Evolutionary conservation across 2,888 invertebrate species (phyloP).

Genomic region (Idaea dimidiata): DNA sequence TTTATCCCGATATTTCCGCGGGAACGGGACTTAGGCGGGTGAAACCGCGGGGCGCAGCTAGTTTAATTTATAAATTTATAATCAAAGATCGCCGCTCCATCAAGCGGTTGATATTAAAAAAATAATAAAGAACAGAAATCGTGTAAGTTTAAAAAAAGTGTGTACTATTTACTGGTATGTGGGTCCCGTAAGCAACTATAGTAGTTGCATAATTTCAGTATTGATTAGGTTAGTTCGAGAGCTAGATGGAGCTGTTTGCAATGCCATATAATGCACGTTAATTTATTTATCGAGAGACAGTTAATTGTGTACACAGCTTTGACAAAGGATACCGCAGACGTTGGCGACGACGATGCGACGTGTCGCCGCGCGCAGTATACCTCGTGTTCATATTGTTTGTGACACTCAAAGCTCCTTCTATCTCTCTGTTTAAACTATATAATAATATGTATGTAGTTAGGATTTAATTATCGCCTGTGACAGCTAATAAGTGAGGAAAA

Average conservation of each 20-base stretch:
- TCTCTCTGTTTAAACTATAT: conserved; percentile 37
- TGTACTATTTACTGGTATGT: too few relatives aligned
- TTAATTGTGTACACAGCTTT: conserved; percentile 4
- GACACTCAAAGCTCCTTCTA: conserved; percentile 15
- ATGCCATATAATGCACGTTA: neutral
- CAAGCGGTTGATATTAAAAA: too few relatives aligned
- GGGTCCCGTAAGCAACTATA: too few relatives aligned
- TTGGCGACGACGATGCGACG: conserved; percentile 22
- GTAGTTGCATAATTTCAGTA: too few relatives aligned
- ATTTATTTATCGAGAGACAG: conserved; percentile 2
- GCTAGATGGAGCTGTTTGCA: neutral
- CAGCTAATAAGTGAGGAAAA: neutral
- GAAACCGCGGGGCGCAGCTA: too few relatives aligned
- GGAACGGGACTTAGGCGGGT: too few relatives aligned
- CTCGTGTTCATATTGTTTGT: conserved; percentile 45
- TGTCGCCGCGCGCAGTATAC: conserved; percentile 14
- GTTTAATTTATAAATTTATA: too few relatives aligned
- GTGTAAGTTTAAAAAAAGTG: too few relatives aligned
- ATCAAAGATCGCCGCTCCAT: too few relatives aligned
- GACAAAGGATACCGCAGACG: conserved; percentile 35
- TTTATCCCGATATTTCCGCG: too few relatives aligned
- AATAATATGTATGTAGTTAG: conserved; percentile 37
- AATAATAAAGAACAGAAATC: too few relatives aligned
- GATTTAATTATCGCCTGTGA: conserved; percentile 39
- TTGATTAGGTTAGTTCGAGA: too few relatives aligned